Conservation (phyloP, 2,888 invertebrate species). For the Drosophila sordidula region DNA sequence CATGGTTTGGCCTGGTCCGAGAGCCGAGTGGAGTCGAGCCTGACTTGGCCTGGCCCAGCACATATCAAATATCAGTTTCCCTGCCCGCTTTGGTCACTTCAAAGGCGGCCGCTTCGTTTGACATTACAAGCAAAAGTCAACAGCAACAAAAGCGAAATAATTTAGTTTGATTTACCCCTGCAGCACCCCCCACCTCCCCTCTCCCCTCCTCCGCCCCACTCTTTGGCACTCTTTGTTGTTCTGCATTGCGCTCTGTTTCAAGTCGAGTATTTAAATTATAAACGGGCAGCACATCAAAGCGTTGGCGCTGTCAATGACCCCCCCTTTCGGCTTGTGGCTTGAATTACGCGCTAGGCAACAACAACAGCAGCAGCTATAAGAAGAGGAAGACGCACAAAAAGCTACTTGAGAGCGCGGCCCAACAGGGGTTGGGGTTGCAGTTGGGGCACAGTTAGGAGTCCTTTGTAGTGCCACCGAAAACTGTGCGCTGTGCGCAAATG, state of each 20-base stretch:
- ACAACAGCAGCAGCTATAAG: conserved; percentile 6
- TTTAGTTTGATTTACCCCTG: conserved; percentile 60
- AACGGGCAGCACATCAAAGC: conserved; percentile 72
- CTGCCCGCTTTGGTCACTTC: conserved; percentile 37
- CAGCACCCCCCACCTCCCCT: neutral
- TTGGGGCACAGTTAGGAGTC: conserved; percentile 35
- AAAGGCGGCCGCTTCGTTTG: conserved; percentile 56
- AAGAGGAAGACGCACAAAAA: conserved; percentile 23
- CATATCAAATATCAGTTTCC: conserved; percentile 67
- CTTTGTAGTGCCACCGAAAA: conserved; percentile 73
- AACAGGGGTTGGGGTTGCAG: no score
- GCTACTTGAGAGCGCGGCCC: conserved; percentile 31
- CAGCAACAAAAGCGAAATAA: conserved; percentile 50
- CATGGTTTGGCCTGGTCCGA: conserved; percentile 53
- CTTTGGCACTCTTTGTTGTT: conserved; percentile 38
- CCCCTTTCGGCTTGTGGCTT: conserved; percentile 40
- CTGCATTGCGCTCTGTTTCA: conserved; percentile 24
- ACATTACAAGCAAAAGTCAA: conserved; percentile 54
- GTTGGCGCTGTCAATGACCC: conserved; percentile 73
- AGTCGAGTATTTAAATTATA: conserved; percentile 74
- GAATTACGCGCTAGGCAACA: conserved; percentile 68
- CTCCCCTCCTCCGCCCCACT: neutral
- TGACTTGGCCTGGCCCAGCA: conserved; percentile 14
- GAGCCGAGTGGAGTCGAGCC: neutral
- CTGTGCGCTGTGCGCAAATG: conserved; percentile 6